Conservation (phyloP, 35 echinoderm and acorn worm species). For the Eucidaris tribuloides region DNA sequence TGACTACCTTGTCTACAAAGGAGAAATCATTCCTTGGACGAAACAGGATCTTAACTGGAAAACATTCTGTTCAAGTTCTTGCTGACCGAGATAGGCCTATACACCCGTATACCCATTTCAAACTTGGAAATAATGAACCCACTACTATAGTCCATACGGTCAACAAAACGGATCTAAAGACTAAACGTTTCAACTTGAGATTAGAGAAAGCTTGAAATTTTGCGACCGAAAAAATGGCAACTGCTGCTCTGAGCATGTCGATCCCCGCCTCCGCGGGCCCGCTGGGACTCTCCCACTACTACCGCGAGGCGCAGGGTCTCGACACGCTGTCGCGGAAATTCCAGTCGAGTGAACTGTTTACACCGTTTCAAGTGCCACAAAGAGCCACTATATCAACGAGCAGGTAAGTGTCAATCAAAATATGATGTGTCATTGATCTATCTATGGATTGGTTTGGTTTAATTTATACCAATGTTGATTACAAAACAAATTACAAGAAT, state of each 20-base stretch:
- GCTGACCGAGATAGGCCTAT: neutral
- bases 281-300: slow-evolving; percentile 74
- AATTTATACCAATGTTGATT: no score
- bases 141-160: neutral
- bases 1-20: no score
- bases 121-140: neutral
- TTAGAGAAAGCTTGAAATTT: no score
- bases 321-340: slow-evolving; percentile 89
- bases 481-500: no score
- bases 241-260: slow-evolving; percentile 33
- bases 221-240: slow-evolving; percentile 64
- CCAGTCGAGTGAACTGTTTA: slow-evolving; percentile 96
- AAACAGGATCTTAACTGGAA: neutral
- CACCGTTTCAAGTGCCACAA: slow-evolving; percentile 88
- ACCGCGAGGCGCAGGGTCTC: slow-evolving; percentile 77
- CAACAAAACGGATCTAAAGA: no score
- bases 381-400: slow-evolving; percentile 80
- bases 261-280: slow-evolving; percentile 29
- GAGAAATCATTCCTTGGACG: neutral
- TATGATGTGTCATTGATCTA: no score
- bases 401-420: slow-evolving; percentile 70
- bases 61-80: neutral
- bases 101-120: neutral
- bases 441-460: no score
- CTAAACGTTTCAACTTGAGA: no score